phyloP scores from a whole-genome alignment of 2,113 vertebrate species.

The Barnardius zonarius region DNA sequence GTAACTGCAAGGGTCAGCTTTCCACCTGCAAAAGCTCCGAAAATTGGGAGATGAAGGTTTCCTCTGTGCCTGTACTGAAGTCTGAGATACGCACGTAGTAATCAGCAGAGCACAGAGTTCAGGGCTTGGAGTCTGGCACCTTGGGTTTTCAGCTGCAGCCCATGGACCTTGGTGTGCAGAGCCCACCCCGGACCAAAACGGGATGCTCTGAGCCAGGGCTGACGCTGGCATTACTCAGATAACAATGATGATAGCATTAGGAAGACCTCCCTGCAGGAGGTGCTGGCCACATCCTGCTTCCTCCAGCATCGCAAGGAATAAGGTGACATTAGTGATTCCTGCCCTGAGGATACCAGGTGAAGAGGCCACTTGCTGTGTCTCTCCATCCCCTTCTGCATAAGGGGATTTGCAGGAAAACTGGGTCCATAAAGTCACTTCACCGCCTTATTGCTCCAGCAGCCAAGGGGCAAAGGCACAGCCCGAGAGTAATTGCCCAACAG shows the following conservation, averaged over 20 bases:
- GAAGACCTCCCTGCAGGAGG: neutral
- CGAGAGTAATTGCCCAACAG: neutral
- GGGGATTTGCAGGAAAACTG: neutral
- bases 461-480: neutral
- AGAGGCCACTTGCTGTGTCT: accelerated
- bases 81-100: accelerated
- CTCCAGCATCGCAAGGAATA: neutral
- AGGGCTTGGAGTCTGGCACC: too few relatives aligned
- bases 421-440: accelerated
- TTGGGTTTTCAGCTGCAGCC: neutral
- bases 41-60: neutral
- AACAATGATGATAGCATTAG: accelerated
- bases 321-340: neutral
- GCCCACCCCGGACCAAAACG: accelerated
- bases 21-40: neutral
- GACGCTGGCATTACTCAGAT: neutral
- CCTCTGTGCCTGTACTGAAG: neutral
- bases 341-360: too few relatives aligned
- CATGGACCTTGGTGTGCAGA: accelerated
- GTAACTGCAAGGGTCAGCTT: neutral
- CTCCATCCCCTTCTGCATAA: neutral
- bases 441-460: neutral
- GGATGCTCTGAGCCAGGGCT: neutral
- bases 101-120: neutral
- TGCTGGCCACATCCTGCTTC: neutral